phyloP scores from a whole-genome alignment of 2,888 invertebrate genomes.

The Nasonia oneida region DNA sequence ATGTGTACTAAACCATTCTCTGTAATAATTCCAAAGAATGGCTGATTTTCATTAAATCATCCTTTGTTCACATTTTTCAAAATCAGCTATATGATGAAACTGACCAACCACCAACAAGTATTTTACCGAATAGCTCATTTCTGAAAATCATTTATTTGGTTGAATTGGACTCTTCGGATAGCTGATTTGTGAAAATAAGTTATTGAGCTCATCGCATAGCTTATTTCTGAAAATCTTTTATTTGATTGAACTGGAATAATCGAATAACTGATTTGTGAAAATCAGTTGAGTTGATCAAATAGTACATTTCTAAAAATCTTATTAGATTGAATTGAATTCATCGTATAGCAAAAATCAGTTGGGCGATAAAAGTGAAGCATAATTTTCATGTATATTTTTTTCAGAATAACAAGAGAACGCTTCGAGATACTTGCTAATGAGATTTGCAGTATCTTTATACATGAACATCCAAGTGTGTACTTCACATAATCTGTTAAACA shows the following conservation, averaged over 20 bases:
- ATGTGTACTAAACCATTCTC: no score
- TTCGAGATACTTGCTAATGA: slow-evolving; percentile 6
- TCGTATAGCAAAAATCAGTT: background rate
- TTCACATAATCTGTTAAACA: background rate
- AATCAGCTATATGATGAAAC: background rate
- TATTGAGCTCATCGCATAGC: no score
- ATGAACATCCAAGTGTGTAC: slow-evolving; percentile 13
- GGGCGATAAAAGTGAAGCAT: background rate
- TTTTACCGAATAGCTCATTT: background rate
- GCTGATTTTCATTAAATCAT: background rate
- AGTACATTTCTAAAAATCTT: no score
- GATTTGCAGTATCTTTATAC: slow-evolving; percentile 22
- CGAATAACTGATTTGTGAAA: no score
- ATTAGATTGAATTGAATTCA: no score
- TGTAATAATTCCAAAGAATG: no score
- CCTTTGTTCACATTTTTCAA: background rate
- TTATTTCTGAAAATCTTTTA: no score
- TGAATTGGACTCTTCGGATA: no score
- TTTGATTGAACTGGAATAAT: no score
- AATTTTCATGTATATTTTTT: slow-evolving; percentile 3
- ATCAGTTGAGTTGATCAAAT: no score
- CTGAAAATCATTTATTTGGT: background rate
- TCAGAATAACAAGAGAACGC: slow-evolving; percentile 13
- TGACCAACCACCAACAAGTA: no score
- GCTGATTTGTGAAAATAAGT: no score